Evolutionary conservation across 2,888 invertebrate genomes (phyloP).

Genomic region (Luffia ferchaultella): DNA sequence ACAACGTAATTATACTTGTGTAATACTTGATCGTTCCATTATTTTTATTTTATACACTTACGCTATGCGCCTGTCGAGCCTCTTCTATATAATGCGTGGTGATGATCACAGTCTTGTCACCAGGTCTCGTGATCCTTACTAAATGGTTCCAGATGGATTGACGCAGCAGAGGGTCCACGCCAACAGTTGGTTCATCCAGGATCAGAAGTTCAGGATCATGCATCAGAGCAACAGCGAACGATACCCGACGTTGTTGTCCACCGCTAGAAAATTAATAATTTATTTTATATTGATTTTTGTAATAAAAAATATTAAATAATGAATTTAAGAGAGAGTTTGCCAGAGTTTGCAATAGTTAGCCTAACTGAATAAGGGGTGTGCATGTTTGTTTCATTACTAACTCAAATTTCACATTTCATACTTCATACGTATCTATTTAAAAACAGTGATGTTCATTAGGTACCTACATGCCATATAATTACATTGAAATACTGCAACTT

Average conservation of each 20-base stretch:
- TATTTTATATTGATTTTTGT: constrained; percentile 4
- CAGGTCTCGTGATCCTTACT: constrained; percentile 87
- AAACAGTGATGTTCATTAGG: too few relatives aligned
- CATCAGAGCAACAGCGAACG: constrained; percentile 91
- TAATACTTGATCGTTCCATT: too few relatives aligned
- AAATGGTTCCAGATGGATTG: constrained; percentile 96
- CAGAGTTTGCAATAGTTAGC: too few relatives aligned
- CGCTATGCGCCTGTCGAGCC: constrained; percentile 88
- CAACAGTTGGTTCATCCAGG: constrained; percentile 92
- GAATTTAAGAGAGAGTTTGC: too few relatives aligned
- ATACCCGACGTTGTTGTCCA: constrained; percentile 90
- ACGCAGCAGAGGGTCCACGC: constrained; percentile 88
- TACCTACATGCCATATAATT: too few relatives aligned
- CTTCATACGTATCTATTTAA: too few relatives aligned
- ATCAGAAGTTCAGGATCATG: constrained; percentile 92
- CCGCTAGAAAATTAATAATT: constrained; percentile 66
- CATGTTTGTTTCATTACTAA: neutral
- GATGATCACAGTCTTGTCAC: constrained; percentile 92
- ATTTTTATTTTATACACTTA: too few relatives aligned
- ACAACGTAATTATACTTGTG: too few relatives aligned
- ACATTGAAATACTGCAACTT: too few relatives aligned
- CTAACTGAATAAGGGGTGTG: neutral
- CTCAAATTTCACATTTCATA: neutral
- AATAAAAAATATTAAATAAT: constrained; percentile 1
- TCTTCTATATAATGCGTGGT: constrained; percentile 90